Evolutionary conservation across 2,888 invertebrate species (phyloP).

Genomic region (Mayetiola destructor): DNA sequence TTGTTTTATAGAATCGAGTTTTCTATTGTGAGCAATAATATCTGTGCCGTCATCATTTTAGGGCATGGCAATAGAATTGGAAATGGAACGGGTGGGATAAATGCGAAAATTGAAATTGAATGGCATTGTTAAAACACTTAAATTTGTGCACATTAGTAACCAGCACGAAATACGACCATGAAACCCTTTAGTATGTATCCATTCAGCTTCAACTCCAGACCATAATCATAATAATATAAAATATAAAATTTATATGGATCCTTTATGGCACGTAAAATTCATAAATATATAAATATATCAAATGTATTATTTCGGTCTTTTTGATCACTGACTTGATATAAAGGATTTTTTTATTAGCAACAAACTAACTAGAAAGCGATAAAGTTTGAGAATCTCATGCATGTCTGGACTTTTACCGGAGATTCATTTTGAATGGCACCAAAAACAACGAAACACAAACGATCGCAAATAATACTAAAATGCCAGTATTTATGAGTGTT

Average conservation of each 20-base stretch:
- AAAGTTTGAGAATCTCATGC: not conserved
- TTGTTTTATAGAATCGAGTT: not conserved
- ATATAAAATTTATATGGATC: not conserved
- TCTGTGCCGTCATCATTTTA: too few relatives aligned
- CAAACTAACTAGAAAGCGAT: not conserved
- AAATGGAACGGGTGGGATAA: conserved; percentile 3
- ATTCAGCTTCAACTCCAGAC: not conserved
- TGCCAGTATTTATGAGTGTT: conserved; percentile 9
- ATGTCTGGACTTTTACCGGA: not conserved
- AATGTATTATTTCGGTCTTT: too few relatives aligned
- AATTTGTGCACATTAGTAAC: too few relatives aligned
- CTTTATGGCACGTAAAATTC: conserved; percentile 5
- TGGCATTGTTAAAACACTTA: conserved; percentile 7
- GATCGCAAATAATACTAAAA: conserved; percentile 7
- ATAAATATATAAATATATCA: not conserved
- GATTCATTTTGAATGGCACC: not conserved
- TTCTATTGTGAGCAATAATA: too few relatives aligned
- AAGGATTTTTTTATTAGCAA: not conserved
- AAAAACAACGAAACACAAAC: too few relatives aligned
- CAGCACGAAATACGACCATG: not conserved
- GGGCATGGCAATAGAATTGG: too few relatives aligned
- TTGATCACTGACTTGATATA: not conserved
- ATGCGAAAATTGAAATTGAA: conserved; percentile 11
- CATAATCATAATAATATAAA: too few relatives aligned
- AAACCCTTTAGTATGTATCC: not conserved